Percentiles rank a stretch among this genome's conserved stretches.
Evolutionary conservation across 2,113 vertebrate genomes (phyloP).

Genomic region (Picathartes gymnocephalus): DNA sequence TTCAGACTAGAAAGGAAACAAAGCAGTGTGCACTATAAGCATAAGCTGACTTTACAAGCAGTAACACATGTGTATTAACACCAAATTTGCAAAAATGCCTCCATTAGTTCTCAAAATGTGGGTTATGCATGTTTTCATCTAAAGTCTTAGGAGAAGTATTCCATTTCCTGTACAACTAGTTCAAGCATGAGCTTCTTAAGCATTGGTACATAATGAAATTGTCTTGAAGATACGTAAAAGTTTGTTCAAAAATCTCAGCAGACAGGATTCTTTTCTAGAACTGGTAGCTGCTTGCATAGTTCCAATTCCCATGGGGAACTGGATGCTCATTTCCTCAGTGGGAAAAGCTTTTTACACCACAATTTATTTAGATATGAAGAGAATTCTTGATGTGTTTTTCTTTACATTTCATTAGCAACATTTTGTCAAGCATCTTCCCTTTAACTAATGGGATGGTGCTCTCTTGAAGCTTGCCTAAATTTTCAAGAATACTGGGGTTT

Average conservation of each 20-base stretch:
- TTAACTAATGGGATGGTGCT: not conserved
- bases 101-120: not conserved
- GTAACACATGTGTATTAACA: not conserved
- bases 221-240: not conserved
- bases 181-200: not conserved
- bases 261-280: not conserved
- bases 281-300: not conserved
- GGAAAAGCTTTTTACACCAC: not conserved
- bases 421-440: not conserved
- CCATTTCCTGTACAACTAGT: not conserved
- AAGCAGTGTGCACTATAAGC: not conserved
- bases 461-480: not conserved
- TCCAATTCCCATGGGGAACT: not conserved
- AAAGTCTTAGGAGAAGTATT: not conserved
- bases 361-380: not conserved
- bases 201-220: not conserved
- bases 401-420: not conserved
- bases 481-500: not conserved
- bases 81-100: not conserved
- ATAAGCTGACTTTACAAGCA: not conserved
- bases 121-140: not conserved
- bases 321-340: not conserved
- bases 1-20: not conserved
- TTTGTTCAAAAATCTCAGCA: not conserved
- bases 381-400: not conserved